These are phyloP conservation scores for Selenia dentaria DNA, from an alignment of 2,888 invertebrate species.

Conservation along the genomic window DNA sequence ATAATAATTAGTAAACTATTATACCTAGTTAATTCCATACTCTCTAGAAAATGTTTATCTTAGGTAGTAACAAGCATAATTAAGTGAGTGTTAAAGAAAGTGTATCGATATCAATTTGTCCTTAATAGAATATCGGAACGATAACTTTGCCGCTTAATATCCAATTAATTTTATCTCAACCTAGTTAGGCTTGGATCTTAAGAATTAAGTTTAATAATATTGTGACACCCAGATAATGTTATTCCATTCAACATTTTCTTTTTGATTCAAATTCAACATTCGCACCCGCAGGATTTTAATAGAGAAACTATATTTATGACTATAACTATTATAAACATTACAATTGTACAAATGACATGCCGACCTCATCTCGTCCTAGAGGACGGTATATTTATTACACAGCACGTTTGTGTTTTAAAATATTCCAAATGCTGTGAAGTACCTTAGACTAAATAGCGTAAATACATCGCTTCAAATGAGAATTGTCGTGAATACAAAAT, in stretches of 20 bases:
- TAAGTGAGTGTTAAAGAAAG: background rate
- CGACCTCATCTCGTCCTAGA: constrained; percentile 1
- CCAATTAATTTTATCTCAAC: too few species aligned
- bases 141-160: background rate
- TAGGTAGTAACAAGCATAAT: background rate
- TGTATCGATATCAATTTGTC: background rate
- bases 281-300: too few species aligned
- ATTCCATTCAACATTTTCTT: too few species aligned
- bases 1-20: too few species aligned
- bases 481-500: constrained; percentile 16
- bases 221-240: too few species aligned
- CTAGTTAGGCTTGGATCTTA: too few species aligned
- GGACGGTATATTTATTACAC: constrained; percentile 33
- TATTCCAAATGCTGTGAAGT: constrained; percentile 25
- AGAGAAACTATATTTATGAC: too few species aligned
- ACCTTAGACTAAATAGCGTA: constrained; percentile 21
- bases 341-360: too few species aligned
- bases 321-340: too few species aligned
- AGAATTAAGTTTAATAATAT: too few species aligned
- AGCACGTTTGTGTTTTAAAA: constrained; percentile 32
- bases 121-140: background rate
- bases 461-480: constrained; percentile 8
- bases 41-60: background rate
- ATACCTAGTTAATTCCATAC: background rate
- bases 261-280: too few species aligned